Conservation (phyloP, 1,140 invertebrate species). For the Uloborus diversus region DNA sequence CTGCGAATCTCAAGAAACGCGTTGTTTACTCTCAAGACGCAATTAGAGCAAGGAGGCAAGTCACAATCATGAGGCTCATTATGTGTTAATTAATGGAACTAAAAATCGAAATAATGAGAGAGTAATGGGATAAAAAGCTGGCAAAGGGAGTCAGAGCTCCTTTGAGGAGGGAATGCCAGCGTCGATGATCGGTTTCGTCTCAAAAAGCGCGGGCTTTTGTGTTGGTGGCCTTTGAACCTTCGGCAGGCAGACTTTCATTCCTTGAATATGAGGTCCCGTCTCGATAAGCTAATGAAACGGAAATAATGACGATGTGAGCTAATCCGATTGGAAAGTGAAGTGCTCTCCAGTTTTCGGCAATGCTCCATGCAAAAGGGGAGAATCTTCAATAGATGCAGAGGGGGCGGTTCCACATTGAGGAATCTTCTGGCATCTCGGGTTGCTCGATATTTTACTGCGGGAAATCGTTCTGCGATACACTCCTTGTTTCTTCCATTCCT, state of each 20-base stretch:
- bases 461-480: too few relatives aligned
- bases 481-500: too few relatives aligned
- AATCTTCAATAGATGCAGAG: conserved; percentile 20
- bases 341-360: conserved; percentile 20
- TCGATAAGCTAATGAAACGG: conserved; percentile 48
- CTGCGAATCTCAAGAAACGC: too few relatives aligned
- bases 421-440: not conserved
- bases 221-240: conserved; percentile 32
- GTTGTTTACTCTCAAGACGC: too few relatives aligned
- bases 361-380: conserved; percentile 21
- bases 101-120: not conserved
- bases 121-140: not conserved
- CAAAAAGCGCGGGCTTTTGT: conserved; percentile 20
- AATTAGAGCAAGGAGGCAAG: too few relatives aligned
- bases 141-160: conserved; percentile 18
- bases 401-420: not conserved
- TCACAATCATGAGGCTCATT: conserved; percentile 11
- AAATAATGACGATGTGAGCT: conserved; percentile 36
- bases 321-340: conserved; percentile 52
- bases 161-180: conserved; percentile 27
- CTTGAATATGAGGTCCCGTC: not conserved
- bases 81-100: conserved; percentile 43
- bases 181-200: conserved; percentile 44
- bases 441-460: too few relatives aligned
- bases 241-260: conserved; percentile 34